Evolutionary conservation across 2,113 vertebrate genomes (phyloP).

Genomic region (Dasyurus viverrinus): DNA sequence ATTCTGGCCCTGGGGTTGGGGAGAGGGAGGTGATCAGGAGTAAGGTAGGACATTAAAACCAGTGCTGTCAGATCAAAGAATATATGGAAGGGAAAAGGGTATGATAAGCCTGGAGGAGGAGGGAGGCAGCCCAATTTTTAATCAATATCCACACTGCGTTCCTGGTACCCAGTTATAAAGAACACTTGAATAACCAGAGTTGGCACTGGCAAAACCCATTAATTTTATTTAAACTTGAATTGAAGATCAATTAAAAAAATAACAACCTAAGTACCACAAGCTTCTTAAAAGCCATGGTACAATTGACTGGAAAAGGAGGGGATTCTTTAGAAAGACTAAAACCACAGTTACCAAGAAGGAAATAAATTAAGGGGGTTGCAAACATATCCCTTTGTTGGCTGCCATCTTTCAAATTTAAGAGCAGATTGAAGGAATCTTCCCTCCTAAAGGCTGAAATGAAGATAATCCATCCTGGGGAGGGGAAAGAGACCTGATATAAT

Average conservation of each 20-base stretch:
- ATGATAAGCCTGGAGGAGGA: not conserved
- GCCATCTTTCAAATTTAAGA: constrained; percentile 40
- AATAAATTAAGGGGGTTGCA: constrained; percentile 35
- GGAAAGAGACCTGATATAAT: not conserved
- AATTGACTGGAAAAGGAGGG: constrained; percentile 24
- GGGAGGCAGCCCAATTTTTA: not conserved
- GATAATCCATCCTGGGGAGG: not conserved
- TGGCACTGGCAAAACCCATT: constrained; percentile 30
- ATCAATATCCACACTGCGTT: not conserved
- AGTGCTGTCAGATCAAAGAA: not conserved
- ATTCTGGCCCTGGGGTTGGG: not conserved
- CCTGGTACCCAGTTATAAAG: not conserved
- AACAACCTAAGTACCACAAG: constrained; percentile 1
- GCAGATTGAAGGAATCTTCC: constrained; percentile 43
- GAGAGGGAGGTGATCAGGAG: not conserved
- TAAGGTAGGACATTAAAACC: not conserved
- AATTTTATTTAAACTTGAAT: constrained; percentile 54
- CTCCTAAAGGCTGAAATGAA: constrained; percentile 13
- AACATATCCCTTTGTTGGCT: not conserved
- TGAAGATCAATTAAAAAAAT: constrained; percentile 52
- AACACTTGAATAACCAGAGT: constrained; percentile 41
- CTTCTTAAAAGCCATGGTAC: constrained; percentile 49
- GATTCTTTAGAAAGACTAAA: constrained; percentile 61
- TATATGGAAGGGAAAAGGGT: not conserved
- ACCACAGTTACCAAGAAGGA: constrained; percentile 63